These are phyloP conservation scores for Sinopyrophorus schimmeli DNA, from an alignment of 2,888 invertebrate species.

Conservation along the genomic window DNA sequence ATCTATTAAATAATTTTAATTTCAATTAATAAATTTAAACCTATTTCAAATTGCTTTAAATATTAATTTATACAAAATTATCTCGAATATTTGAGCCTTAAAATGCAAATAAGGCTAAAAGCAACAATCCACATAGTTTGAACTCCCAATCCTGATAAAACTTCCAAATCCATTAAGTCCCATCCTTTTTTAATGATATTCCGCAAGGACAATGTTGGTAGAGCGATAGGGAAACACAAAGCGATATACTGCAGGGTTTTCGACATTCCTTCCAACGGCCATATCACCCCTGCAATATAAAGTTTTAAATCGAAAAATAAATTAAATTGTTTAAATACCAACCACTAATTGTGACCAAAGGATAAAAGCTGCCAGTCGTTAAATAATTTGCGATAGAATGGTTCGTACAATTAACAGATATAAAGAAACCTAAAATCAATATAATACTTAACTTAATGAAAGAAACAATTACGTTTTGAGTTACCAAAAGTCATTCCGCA, in stretches of 20 bases:
- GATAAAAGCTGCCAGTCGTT: conserved; percentile 87
- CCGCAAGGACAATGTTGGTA: conserved; percentile 75
- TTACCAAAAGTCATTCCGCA: conserved; percentile 83
- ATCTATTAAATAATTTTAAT: too few species aligned
- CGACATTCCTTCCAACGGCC: conserved; percentile 73
- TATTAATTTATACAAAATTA: too few species aligned
- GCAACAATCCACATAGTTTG: conserved; percentile 62
- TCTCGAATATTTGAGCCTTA: conserved; percentile 45
- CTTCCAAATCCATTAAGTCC: conserved; percentile 66
- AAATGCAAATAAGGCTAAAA: conserved; percentile 44
- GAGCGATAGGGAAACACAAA: conserved; percentile 67
- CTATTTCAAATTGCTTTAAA: too few species aligned
- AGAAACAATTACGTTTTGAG: conserved; percentile 3
- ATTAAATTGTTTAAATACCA: conserved; percentile 46
- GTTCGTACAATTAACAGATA: conserved; percentile 77
- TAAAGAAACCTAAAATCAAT: conserved; percentile 67
- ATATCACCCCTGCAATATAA: conserved; percentile 60
- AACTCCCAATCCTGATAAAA: conserved; percentile 74
- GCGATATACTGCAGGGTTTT: conserved; percentile 56
- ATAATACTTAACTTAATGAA: too few species aligned
- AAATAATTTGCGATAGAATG: conserved; percentile 83
- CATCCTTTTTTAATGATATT: conserved; percentile 78
- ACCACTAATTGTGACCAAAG: conserved; percentile 86
- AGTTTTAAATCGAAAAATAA: not conserved
- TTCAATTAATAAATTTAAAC: too few species aligned